Conservation (phyloP, 2,797 vertebrate species). For the Nannoperca australis region DNA sequence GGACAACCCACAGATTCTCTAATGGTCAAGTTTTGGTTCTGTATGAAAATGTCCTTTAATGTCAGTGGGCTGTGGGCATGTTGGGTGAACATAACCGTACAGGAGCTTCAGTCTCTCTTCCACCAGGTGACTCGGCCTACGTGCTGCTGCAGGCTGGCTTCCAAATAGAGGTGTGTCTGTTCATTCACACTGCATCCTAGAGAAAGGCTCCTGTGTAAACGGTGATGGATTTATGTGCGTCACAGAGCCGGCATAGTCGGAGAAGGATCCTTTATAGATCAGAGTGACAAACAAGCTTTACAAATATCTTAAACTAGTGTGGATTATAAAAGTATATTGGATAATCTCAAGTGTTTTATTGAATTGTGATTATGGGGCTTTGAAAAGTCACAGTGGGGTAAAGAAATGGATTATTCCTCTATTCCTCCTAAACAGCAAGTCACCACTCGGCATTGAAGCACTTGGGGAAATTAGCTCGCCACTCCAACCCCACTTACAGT, state of each 20-base stretch:
- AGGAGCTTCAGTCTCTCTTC: conserved; percentile 17
- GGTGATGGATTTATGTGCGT: conserved; percentile 44
- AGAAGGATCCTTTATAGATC: conserved; percentile 8
- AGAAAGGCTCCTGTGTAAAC: conserved; percentile 60
- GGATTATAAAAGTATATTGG: background rate
- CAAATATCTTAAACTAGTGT: conserved; percentile 9
- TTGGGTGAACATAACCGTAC: conserved; percentile 2
- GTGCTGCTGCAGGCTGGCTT: conserved; percentile 13
- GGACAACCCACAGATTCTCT: background rate
- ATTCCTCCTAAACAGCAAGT: conserved; percentile 19
- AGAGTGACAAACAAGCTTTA: conserved; percentile 42
- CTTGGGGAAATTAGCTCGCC: conserved; percentile 24
- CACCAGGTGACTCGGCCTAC: conserved; percentile 31
- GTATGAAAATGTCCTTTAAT: background rate
- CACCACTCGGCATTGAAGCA: conserved; percentile 1
- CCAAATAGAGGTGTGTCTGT: conserved; percentile 65
- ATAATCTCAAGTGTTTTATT: background rate
- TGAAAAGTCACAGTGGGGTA: too few relatives aligned
- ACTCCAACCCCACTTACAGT: background rate
- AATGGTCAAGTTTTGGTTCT: background rate
- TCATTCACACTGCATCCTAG: conserved; percentile 30
- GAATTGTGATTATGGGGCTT: conserved; percentile 9
- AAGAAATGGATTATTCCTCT: too few relatives aligned
- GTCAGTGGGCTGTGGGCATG: background rate
- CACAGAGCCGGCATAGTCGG: conserved; percentile 17